Percentiles rank a stretch among this genome's conserved stretches.
phyloP scores from a whole-genome alignment of 1,140 invertebrate genomes.

The Anastrepha obliqua region DNA sequence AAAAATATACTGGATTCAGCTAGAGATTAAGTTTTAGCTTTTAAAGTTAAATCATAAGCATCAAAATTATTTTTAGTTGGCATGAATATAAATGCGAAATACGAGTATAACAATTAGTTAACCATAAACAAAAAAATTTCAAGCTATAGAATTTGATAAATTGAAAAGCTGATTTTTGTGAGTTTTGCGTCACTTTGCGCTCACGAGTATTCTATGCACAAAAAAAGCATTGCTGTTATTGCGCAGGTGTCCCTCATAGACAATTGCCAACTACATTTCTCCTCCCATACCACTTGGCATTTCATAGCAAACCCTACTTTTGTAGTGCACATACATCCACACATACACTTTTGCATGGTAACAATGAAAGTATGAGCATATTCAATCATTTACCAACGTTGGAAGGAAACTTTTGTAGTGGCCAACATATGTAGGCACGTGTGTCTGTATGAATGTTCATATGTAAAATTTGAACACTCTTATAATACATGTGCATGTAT shows the following conservation, averaged over 20 bases:
- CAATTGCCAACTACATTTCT: not conserved
- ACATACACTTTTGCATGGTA: not conserved
- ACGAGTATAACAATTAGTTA: too few relatives aligned
- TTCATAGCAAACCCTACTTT: not conserved
- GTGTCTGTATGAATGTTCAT: not conserved
- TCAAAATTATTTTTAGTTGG: too few relatives aligned
- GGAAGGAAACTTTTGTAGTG: conserved; percentile 26
- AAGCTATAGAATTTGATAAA: too few relatives aligned
- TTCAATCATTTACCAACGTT: conserved; percentile 36
- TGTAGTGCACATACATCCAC: too few relatives aligned
- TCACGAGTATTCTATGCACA: not conserved
- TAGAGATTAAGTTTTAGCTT: too few relatives aligned
- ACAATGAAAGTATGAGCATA: conserved; percentile 19
- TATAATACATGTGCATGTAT: not conserved
- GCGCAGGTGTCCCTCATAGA: conserved; percentile 9
- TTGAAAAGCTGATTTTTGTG: too few relatives aligned
- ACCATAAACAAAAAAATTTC: too few relatives aligned
- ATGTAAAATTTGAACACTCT: not conserved
- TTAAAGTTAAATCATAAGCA: too few relatives aligned
- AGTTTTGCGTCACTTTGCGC: conserved; percentile 4
- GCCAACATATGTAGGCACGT: not conserved
- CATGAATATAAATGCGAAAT: too few relatives aligned
- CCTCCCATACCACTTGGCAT: not conserved
- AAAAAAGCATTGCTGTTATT: not conserved
- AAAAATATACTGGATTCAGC: too few relatives aligned